Percentiles rank a stretch among this genome's conserved stretches.
Evolutionary conservation across 2,113 vertebrate genomes (phyloP).

Genomic region (Ciconia maguari): DNA sequence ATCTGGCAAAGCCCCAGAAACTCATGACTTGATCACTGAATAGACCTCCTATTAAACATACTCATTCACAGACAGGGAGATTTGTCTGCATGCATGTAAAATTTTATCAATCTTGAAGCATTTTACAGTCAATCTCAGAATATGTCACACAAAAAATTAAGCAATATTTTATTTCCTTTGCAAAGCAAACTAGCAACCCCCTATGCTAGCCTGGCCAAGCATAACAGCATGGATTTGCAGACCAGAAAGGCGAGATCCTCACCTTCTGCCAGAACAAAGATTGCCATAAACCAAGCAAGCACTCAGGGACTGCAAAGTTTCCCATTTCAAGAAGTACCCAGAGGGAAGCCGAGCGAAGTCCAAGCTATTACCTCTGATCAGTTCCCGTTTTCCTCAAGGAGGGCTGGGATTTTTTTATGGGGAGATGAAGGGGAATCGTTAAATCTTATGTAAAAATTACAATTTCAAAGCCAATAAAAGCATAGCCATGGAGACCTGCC

Average conservation of each 20-base stretch:
- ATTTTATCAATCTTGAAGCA: neutral
- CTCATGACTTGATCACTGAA: neutral
- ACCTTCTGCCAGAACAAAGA: neutral
- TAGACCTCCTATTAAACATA: neutral
- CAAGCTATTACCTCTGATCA: neutral
- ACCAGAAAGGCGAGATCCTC: neutral
- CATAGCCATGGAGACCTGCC: neutral
- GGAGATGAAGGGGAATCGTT: neutral
- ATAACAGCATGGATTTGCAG: neutral
- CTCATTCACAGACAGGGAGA: neutral
- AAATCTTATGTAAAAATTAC: slow-evolving; percentile 1
- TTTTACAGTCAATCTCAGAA: slow-evolving; percentile 5
- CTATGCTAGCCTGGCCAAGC: neutral
- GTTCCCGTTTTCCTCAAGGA: neutral
- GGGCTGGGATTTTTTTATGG: neutral
- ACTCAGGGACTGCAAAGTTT: neutral
- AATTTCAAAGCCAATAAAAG: slow-evolving; percentile 5
- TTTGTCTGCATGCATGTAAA: neutral
- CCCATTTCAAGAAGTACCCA: neutral
- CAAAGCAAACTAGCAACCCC: neutral
- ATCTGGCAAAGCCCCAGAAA: slow-evolving; percentile 12
- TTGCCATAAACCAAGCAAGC: neutral
- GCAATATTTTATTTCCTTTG: neutral
- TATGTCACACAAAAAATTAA: neutral
- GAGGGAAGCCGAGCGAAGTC: neutral